A percentile compares a stretch with the other conserved stretches of the same genome.
Evolutionary conservation across 2,888 invertebrate genomes (phyloP).

Genomic region (Philonicus albiceps): DNA sequence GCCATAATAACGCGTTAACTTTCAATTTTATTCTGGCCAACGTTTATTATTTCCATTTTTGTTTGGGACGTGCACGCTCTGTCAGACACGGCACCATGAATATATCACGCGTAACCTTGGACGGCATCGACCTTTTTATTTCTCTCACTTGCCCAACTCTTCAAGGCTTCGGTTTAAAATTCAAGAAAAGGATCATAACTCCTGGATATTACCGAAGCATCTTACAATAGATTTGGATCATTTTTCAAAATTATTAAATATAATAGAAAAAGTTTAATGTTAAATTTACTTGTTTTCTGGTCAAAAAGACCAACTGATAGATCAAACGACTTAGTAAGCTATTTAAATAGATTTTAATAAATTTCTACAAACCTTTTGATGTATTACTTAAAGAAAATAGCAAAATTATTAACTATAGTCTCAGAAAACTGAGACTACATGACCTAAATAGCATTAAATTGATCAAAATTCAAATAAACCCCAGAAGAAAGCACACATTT

Average conservation of each 20-base stretch:
- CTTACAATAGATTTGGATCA: not conserved
- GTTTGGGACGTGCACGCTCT: conserved; percentile 1
- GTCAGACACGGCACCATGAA: conserved; percentile 4
- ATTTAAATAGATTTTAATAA: no score
- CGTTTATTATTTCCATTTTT: conserved; percentile 23
- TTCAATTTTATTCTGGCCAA: conserved; percentile 32
- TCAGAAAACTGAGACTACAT: no score
- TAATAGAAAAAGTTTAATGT: not conserved
- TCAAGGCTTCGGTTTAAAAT: not conserved
- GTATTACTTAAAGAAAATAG: no score
- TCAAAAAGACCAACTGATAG: no score
- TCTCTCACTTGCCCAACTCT: not conserved
- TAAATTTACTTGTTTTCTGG: no score
- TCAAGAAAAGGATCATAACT: not conserved
- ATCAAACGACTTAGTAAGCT: no score
- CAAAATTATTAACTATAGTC: no score
- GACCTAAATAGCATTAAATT: no score
- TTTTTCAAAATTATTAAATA: not conserved
- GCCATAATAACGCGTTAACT: conserved; percentile 40
- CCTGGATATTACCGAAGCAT: not conserved
- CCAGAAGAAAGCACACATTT: no score
- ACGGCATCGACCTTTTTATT: conserved; percentile 2
- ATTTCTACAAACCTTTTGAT: no score
- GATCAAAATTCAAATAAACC: no score
- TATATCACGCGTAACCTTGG: conserved; percentile 33